phyloP scores from a whole-genome alignment of 1,140 invertebrate species.

The Zophobas morio region DNA sequence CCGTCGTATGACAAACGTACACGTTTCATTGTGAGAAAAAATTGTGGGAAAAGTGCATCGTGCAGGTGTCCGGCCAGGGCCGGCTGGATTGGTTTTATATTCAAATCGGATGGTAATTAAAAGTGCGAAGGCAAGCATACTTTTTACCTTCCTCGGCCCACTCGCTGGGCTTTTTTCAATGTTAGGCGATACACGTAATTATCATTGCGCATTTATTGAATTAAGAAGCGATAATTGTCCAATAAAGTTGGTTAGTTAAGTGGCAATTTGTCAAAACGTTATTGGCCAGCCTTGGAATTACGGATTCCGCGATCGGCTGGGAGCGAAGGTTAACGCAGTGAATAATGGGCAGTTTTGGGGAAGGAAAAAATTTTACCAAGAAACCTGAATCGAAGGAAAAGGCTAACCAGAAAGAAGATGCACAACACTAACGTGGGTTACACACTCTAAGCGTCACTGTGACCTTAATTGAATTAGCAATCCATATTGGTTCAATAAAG shows the following conservation, averaged over 20 bases:
- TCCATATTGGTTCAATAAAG: too few species aligned
- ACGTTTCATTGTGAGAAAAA: slow-evolving; percentile 12
- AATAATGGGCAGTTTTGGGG: too few species aligned
- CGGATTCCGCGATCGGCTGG: background rate
- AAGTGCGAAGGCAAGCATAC: slow-evolving; percentile 26
- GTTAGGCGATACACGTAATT: slow-evolving; percentile 34
- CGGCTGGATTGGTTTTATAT: slow-evolving; percentile 38
- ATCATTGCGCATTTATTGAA: slow-evolving; percentile 43
- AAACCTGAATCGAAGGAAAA: too few species aligned
- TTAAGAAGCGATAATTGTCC: slow-evolving; percentile 36
- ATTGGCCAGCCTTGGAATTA: background rate
- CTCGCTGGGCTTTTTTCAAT: slow-evolving; percentile 4
- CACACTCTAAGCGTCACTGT: too few species aligned
- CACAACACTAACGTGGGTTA: too few species aligned
- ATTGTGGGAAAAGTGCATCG: slow-evolving; percentile 29
- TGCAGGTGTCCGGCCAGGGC: slow-evolving; percentile 31
- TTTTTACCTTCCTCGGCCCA: slow-evolving; percentile 26
- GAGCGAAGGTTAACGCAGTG: too few species aligned
- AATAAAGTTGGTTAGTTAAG: slow-evolving; percentile 24
- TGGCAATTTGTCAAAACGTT: slow-evolving; percentile 9
- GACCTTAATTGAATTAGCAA: too few species aligned
- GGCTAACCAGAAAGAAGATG: too few species aligned
- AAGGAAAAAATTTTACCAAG: too few species aligned
- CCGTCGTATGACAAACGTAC: slow-evolving; percentile 25
- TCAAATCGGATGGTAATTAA: slow-evolving; percentile 42